phyloP scores from a whole-genome alignment of 2,888 invertebrate genomes.

The Byasa hedistus region DNA sequence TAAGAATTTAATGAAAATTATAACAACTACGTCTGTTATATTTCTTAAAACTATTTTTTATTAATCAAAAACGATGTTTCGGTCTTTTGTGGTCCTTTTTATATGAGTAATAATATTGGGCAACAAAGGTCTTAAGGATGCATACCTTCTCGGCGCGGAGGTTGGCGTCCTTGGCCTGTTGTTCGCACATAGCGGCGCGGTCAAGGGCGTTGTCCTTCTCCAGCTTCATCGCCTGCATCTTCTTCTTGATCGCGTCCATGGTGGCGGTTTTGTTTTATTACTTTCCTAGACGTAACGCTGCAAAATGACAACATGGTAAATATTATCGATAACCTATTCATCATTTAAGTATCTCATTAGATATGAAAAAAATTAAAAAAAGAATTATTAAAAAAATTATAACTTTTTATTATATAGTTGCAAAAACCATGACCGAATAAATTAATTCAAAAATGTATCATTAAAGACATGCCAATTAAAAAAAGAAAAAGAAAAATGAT shows the following conservation, averaged over 20 bases:
- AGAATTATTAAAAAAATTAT: no score
- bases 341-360: no score
- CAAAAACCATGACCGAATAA: no score
- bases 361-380: no score
- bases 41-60: no score
- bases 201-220: constrained; percentile 99
- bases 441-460: no score
- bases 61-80: no score
- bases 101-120: not conserved
- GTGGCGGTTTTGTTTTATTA: constrained; percentile 80
- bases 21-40: no score
- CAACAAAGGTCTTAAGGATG: not conserved
- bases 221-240: constrained; percentile 99
- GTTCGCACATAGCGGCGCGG: constrained; percentile 97
- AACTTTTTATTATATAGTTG: no score
- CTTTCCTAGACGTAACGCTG: constrained; percentile 67
- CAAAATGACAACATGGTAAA: constrained; percentile 25
- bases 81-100: not conserved
- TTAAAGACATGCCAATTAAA: no score
- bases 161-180: constrained; percentile 96
- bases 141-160: constrained; percentile 90
- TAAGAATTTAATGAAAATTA: no score
- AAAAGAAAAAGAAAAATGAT: not conserved
- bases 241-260: constrained; percentile 99
- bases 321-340: no score